phyloP scores from a whole-genome alignment of 1,140 invertebrate species.

The Temnothorax longispinosus region DNA sequence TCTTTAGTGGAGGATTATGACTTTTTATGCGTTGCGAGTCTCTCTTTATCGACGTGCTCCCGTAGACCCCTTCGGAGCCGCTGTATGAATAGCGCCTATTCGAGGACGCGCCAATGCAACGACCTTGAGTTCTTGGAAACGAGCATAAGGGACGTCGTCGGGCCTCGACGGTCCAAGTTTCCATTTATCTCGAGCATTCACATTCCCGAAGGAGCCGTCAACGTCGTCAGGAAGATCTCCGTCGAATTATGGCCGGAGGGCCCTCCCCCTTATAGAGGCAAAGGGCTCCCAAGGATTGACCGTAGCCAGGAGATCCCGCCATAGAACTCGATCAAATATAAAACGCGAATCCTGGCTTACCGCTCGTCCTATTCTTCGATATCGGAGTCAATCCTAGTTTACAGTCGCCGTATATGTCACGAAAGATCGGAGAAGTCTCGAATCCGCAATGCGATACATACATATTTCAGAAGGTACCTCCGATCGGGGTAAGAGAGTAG shows the following conservation, averaged over 20 bases:
- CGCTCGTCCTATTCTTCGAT: slow-evolving; percentile 70
- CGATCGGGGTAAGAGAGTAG: not conserved
- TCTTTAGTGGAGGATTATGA: slow-evolving; percentile 55
- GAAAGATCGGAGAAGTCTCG: slow-evolving; percentile 59
- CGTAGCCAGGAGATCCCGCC: slow-evolving; percentile 54
- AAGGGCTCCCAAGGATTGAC: slow-evolving; percentile 67
- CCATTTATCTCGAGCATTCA: slow-evolving; percentile 69
- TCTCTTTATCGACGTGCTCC: slow-evolving; percentile 47
- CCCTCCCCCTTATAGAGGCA: slow-evolving; percentile 22
- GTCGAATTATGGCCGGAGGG: slow-evolving; percentile 67
- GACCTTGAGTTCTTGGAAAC: slow-evolving; percentile 7
- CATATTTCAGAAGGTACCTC: slow-evolving; percentile 67
- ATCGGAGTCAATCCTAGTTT: slow-evolving; percentile 74
- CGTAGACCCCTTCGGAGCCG: not conserved
- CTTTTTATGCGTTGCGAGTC: slow-evolving; percentile 58
- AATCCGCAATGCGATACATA: slow-evolving; percentile 66
- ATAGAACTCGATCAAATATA: slow-evolving; percentile 74
- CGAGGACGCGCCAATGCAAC: not conserved
- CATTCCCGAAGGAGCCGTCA: slow-evolving; percentile 71
- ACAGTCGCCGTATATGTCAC: slow-evolving; percentile 66
- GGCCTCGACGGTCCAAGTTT: slow-evolving; percentile 40
- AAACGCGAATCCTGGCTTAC: slow-evolving; percentile 72
- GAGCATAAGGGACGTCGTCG: slow-evolving; percentile 13
- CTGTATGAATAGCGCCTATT: slow-evolving; percentile 34
- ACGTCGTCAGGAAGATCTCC: slow-evolving; percentile 71